Conservation (phyloP, 2,113 vertebrate species). For the Platysteira castanea region DNA sequence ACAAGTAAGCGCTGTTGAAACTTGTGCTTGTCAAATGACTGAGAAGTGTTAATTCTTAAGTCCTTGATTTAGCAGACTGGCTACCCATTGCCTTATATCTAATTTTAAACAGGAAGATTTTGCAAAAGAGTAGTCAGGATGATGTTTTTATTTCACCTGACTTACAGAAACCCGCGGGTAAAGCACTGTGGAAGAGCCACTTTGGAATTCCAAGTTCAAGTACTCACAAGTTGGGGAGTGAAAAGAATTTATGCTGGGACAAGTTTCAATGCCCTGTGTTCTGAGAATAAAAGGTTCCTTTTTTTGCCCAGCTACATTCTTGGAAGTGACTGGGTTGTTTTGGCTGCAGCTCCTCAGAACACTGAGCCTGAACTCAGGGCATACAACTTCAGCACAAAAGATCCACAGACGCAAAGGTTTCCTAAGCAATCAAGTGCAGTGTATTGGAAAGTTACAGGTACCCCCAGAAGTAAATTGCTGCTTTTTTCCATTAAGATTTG, state of each 20-base stretch:
- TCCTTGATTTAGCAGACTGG: background rate
- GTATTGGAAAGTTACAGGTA: background rate
- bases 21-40: background rate
- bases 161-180: accelerated
- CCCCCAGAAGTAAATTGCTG: background rate
- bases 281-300: conserved; percentile 22
- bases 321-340: conserved; percentile 41
- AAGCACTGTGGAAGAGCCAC: background rate
- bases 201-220: background rate
- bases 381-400: conserved; percentile 8
- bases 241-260: background rate
- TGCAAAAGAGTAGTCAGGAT: background rate
- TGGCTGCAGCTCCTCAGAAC: conserved; percentile 31
- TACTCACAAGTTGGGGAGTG: background rate
- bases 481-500: background rate
- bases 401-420: background rate
- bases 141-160: conserved; percentile 5
- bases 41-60: background rate
- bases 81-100: background rate
- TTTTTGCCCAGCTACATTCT: conserved; percentile 12
- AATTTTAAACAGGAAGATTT: background rate
- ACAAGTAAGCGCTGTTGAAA: background rate
- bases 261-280: conserved; percentile 42
- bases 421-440: background rate
- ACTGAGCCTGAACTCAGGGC: background rate